A percentile compares a stretch with the other conserved stretches of the same genome.
Conservation (phyloP, 2,797 vertebrate genomes). For the Rhincodon typus region DNA sequence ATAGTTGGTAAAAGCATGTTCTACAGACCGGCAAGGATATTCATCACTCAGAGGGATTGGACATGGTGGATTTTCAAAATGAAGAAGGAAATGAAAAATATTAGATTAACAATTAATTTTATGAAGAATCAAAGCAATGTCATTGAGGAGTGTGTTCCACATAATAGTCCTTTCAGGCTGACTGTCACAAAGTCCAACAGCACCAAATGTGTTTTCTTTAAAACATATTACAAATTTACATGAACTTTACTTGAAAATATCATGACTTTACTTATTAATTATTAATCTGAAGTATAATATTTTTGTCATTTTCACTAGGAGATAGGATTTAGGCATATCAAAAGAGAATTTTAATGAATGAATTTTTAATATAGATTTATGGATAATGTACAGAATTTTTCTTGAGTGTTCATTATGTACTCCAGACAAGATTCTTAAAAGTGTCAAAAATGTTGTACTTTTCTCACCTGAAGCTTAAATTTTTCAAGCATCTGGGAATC, state of each 20-base stretch:
- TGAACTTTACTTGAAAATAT: constrained; percentile 11
- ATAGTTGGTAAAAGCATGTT: constrained; percentile 17
- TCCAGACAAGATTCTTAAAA: neutral
- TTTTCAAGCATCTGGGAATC: neutral
- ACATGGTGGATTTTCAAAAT: no score
- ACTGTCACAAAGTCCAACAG: neutral
- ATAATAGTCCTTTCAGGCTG: neutral
- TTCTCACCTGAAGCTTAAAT: neutral
- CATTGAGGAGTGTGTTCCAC: neutral
- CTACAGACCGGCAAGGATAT: neutral
- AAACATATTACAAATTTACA: neutral
- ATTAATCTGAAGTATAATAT: neutral
- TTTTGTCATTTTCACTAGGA: neutral
- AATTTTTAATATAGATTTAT: neutral
- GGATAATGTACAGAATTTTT: neutral
- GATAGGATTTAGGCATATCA: neutral
- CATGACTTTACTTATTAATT: neutral
- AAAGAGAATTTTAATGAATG: neutral
- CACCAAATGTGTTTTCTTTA: neutral
- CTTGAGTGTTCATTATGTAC: no score
- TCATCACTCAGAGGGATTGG: constrained; percentile 26
- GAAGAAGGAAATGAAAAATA: constrained; percentile 34
- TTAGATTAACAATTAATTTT: constrained; percentile 30
- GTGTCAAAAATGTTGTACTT: neutral
- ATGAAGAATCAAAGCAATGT: constrained; percentile 4